Conservation (phyloP, 1,140 invertebrate genomes). For the Listronotus bonariensis region DNA sequence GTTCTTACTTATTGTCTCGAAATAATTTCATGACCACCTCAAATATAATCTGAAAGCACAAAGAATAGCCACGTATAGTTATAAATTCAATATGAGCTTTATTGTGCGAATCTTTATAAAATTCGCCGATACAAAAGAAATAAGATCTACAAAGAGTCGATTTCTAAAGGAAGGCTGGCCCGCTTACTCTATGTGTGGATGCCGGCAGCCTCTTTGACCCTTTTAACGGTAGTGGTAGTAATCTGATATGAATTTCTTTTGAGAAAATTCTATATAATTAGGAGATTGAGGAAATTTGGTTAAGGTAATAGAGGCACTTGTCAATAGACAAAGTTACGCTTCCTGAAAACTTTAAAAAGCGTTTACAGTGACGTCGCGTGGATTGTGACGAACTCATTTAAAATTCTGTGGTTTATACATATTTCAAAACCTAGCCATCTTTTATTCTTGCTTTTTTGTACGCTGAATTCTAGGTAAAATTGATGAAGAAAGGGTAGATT, state of each 20-base stretch:
- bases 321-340: too few relatives aligned
- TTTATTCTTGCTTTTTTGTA: too few relatives aligned
- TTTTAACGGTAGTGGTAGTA: constrained; percentile 1
- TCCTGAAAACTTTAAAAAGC: too few relatives aligned
- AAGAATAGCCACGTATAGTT: constrained; percentile 29
- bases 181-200: constrained; percentile 5
- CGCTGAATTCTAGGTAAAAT: too few relatives aligned
- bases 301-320: too few relatives aligned
- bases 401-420: too few relatives aligned
- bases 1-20: not conserved
- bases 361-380: too few relatives aligned
- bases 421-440: too few relatives aligned
- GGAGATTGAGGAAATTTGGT: not conserved
- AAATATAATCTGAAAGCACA: constrained; percentile 23
- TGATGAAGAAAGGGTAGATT: too few relatives aligned
- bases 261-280: constrained; percentile 1
- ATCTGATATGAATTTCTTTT: constrained; percentile 16
- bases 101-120: constrained; percentile 33
- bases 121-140: constrained; percentile 33
- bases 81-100: constrained; percentile 37
- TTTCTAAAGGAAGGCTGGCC: constrained; percentile 32
- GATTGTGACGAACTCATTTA: too few relatives aligned
- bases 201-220: constrained; percentile 30
- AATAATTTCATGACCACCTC: constrained; percentile 34
- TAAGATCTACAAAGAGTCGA: constrained; percentile 34